A percentile compares a stretch with the other conserved stretches of the same genome.
phyloP scores from a whole-genome alignment of 2,113 vertebrate genomes.

The Siniperca knerii region DNA sequence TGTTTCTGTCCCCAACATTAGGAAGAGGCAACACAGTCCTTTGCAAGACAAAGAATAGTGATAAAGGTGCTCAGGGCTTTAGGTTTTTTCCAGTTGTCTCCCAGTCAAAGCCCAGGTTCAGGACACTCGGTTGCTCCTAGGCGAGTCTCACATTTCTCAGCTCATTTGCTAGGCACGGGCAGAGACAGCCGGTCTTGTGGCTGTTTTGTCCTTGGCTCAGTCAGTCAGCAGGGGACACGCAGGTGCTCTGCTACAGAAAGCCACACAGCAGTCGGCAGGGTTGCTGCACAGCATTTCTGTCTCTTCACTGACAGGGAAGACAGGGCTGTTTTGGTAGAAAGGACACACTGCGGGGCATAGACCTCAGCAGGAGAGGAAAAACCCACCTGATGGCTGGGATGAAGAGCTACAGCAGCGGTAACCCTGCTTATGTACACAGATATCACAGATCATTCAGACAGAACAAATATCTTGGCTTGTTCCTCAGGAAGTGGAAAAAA shows the following conservation, averaged over 20 bases:
- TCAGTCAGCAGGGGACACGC: slow-evolving; percentile 67
- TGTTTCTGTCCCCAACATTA: slow-evolving; percentile 12
- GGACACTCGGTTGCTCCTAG: background rate
- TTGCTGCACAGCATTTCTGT: slow-evolving; percentile 66
- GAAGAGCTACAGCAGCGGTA: slow-evolving; percentile 32
- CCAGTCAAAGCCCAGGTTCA: slow-evolving; percentile 28
- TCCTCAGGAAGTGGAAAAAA: slow-evolving; percentile 32
- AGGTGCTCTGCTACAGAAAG: slow-evolving; percentile 70
- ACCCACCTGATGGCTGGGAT: slow-evolving; percentile 52
- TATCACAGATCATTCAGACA: slow-evolving; percentile 63
- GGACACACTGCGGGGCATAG: slow-evolving; percentile 63
- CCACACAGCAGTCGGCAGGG: slow-evolving; percentile 66
- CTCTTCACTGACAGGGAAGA: slow-evolving; percentile 59
- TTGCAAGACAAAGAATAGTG: background rate
- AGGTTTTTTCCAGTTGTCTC: slow-evolving; percentile 5
- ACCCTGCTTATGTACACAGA: slow-evolving; percentile 43
- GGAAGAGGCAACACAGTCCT: background rate
- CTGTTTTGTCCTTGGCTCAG: slow-evolving; percentile 76
- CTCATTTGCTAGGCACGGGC: slow-evolving; percentile 20
- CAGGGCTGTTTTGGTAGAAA: slow-evolving; percentile 59
- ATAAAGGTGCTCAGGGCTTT: background rate
- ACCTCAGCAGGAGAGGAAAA: slow-evolving; percentile 58
- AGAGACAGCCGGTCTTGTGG: slow-evolving; percentile 48
- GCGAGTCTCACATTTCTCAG: slow-evolving; percentile 28
- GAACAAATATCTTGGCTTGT: slow-evolving; percentile 57